Evolutionary conservation across 1,140 invertebrate genomes (phyloP), one percentile per base, ranked within the genome.

Genomic region (Drosophila lini): DNA sequence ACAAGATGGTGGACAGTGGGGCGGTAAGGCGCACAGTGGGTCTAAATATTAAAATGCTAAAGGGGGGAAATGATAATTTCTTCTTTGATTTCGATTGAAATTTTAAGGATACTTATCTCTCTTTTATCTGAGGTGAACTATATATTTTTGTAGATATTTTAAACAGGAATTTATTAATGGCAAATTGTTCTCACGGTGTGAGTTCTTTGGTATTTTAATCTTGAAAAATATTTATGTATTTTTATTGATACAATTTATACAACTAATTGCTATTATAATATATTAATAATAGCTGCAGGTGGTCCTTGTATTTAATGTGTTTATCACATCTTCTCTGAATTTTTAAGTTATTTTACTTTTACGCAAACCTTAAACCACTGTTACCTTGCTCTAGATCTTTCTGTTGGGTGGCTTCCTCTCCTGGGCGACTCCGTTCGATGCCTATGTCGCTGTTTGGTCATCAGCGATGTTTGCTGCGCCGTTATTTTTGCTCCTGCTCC

Each of bases 381-480:
- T 77, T 19, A 5, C 32, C 53, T 31, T 13, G 15, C 58, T 50
- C 75, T 50, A 48, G 32, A 70, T 70, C 65, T 78, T 76, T n/a
- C 32, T 64, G 42, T 40, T 13, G 52, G 44, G 52, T 11, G 53
- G 65, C 65, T 31, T 22, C 31, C 36, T 40, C 50, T 74, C 53
- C 61, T 55, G 71, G 48, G 16, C 41, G 16, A 41, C 74, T 65
- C 36, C 53, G 74, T 76, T 76, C 74, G 38, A 76, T 76, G 74
- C 55, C 62, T 60, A 36, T 78, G 81, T 67, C 68, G 81, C 67
- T 74, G 81, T 76, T 80, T 85, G 83, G 80, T 86, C 83, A 86
- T 88, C 83, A 88, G 83, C 83, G 83, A 76, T 86, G 82, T 86
- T 88, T 86, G 82, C 83, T 88, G 76, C 83, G 71, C 80, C 83